Evolutionary conservation across 1,140 invertebrate genomes (phyloP).

Genomic region (Piezodorus guildinii): DNA sequence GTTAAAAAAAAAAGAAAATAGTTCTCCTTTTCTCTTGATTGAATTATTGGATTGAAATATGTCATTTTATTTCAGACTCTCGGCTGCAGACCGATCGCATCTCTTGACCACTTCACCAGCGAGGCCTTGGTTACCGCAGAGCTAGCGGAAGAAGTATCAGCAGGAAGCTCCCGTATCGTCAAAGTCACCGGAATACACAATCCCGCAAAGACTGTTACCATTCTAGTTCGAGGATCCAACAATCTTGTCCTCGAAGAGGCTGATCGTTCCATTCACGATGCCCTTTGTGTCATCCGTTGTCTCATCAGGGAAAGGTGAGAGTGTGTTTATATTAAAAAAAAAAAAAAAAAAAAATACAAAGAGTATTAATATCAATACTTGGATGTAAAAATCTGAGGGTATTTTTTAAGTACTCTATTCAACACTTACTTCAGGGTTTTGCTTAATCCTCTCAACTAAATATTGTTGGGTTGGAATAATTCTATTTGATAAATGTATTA

Average conservation of each 20-base stretch:
- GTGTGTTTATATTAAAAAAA: too few relatives aligned
- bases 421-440: too few relatives aligned
- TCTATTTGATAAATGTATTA: too few relatives aligned
- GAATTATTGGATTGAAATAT: too few relatives aligned
- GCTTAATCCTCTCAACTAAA: too few relatives aligned
- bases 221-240: conserved; percentile 93
- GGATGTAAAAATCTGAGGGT: too few relatives aligned
- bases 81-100: conserved; percentile 93
- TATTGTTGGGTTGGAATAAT: too few relatives aligned
- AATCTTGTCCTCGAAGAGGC: conserved; percentile 93
- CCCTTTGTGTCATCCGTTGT: conserved; percentile 94
- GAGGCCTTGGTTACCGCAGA: conserved; percentile 88
- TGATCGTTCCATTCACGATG: conserved; percentile 92
- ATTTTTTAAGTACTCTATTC: too few relatives aligned
- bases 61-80: conserved; percentile 47
- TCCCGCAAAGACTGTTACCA: conserved; percentile 80
- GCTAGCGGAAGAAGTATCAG: conserved; percentile 85
- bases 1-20: too few relatives aligned
- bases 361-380: too few relatives aligned
- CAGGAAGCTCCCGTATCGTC: conserved; percentile 84
- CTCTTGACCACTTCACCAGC: conserved; percentile 89
- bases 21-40: too few relatives aligned
- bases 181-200: conserved; percentile 86
- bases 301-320: conserved; percentile 74
- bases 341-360: too few relatives aligned